A percentile compares a stretch with the other conserved stretches of the same genome.
phyloP scores from a whole-genome alignment of 2,888 invertebrate species.

The Polia nebulosa region DNA sequence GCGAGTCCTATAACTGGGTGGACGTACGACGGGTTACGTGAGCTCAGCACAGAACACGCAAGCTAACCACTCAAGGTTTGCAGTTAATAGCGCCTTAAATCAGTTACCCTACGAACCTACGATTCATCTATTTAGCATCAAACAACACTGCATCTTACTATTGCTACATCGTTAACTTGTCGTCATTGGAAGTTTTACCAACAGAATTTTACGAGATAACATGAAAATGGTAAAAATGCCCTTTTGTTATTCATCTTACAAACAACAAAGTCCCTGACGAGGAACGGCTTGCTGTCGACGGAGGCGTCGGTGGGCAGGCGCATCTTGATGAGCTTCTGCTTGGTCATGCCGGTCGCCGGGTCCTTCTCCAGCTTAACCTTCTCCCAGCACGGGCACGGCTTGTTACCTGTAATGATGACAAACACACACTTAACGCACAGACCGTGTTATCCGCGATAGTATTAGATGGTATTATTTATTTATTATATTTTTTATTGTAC shows the following conservation, averaged over 20 bases:
- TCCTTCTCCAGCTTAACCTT: constrained; percentile 76
- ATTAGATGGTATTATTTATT: too few species aligned
- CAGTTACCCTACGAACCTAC: too few species aligned
- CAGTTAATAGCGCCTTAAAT: too few species aligned
- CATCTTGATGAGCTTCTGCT: constrained; percentile 79
- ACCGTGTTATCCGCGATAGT: too few species aligned
- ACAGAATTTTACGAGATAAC: not conserved
- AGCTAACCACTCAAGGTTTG: too few species aligned
- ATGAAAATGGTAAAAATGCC: not conserved
- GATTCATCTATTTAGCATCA: not conserved
- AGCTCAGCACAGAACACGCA: too few species aligned
- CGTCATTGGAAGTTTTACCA: not conserved
- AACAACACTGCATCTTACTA: too few species aligned
- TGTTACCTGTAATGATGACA: constrained; percentile 74
- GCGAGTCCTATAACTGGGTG: too few species aligned
- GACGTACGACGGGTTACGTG: too few species aligned
- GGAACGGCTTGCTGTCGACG: constrained; percentile 83
- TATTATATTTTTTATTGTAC: too few species aligned
- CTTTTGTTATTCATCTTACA: constrained; percentile 88
- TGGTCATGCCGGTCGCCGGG: constrained; percentile 71
- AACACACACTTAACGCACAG: too few species aligned
- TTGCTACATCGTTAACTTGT: too few species aligned
- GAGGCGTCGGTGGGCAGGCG: constrained; percentile 89
- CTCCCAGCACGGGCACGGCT: constrained; percentile 83
- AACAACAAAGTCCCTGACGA: constrained; percentile 90